Evolutionary conservation across 2,888 invertebrate genomes (phyloP).

Genomic region (Tenthredo amoena): DNA sequence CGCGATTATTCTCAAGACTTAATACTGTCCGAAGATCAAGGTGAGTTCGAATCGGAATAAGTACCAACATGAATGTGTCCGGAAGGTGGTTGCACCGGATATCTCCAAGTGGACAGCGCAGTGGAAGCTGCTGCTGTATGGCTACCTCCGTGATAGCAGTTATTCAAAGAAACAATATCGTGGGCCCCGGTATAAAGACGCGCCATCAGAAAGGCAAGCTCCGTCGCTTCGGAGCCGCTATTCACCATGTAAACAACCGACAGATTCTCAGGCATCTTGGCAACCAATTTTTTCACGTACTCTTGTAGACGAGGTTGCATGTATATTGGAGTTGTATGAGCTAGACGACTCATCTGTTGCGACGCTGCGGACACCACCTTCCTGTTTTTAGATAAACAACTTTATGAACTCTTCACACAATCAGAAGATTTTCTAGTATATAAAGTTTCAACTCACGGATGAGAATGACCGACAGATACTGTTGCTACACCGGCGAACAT

Average conservation of each 20-base stretch:
- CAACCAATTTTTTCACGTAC: slow-evolving; percentile 90
- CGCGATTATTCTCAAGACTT: slow-evolving; percentile 47
- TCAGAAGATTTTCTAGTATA: neutral
- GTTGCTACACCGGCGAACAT: slow-evolving; percentile 98
- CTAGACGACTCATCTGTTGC: slow-evolving; percentile 89
- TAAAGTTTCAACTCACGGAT: slow-evolving; percentile 87
- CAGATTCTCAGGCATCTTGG: slow-evolving; percentile 91
- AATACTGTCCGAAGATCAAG: neutral
- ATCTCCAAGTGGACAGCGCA: slow-evolving; percentile 89
- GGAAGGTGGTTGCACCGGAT: slow-evolving; percentile 83
- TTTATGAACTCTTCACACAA: neutral
- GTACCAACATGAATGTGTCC: slow-evolving; percentile 90
- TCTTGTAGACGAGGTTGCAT: slow-evolving; percentile 94
- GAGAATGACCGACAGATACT: slow-evolving; percentile 98
- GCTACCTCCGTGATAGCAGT: slow-evolving; percentile 96
- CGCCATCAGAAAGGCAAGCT: slow-evolving; percentile 93
- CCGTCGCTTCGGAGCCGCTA: slow-evolving; percentile 98
- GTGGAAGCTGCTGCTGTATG: slow-evolving; percentile 91
- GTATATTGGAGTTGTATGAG: slow-evolving; percentile 97
- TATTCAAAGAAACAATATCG: slow-evolving; percentile 92
- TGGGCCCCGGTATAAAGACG: slow-evolving; percentile 91
- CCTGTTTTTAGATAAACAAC: slow-evolving; percentile 79
- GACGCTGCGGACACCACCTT: slow-evolving; percentile 90
- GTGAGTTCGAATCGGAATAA: slow-evolving; percentile 25
- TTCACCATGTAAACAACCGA: slow-evolving; percentile 96